These are phyloP conservation scores for Colius striatus DNA, from an alignment of 2,113 vertebrate genomes.

Conservation along the genomic window DNA sequence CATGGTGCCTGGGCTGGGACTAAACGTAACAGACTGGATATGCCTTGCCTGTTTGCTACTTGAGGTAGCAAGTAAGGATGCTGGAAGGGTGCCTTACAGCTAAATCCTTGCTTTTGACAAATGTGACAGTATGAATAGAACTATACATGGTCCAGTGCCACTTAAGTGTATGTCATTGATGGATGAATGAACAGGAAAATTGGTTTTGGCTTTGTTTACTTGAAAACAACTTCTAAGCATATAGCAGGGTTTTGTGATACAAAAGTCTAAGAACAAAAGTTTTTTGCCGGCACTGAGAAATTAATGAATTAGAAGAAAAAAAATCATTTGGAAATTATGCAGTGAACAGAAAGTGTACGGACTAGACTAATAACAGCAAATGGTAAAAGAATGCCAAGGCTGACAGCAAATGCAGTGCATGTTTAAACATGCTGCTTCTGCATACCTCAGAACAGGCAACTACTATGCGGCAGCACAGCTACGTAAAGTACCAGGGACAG, in stretches of 20 bases:
- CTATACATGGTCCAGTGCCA: not conserved
- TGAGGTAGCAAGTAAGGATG: not conserved
- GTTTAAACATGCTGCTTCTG: slow-evolving; percentile 20
- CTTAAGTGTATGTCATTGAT: not conserved
- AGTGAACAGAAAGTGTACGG: not conserved
- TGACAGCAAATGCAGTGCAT: not conserved
- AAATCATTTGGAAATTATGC: not conserved
- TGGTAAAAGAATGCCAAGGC: not conserved
- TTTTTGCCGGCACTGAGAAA: not conserved
- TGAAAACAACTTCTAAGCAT: not conserved
- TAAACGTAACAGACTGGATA: not conserved
- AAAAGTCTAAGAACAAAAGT: not conserved
- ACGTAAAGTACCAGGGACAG: not conserved
- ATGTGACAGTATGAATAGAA: not conserved
- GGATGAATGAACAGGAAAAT: not conserved
- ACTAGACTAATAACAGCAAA: not conserved
- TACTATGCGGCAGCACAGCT: not conserved
- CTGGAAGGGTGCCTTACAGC: not conserved
- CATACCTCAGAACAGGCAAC: not conserved
- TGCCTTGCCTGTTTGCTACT: not conserved
- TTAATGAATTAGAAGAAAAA: not conserved
- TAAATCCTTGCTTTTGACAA: not conserved
- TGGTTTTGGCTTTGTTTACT: not conserved
- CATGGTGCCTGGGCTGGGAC: not conserved
- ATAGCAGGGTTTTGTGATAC: not conserved